Evolutionary conservation across 1,140 invertebrate species (phyloP).

Genomic region (Hestina assimilis): DNA sequence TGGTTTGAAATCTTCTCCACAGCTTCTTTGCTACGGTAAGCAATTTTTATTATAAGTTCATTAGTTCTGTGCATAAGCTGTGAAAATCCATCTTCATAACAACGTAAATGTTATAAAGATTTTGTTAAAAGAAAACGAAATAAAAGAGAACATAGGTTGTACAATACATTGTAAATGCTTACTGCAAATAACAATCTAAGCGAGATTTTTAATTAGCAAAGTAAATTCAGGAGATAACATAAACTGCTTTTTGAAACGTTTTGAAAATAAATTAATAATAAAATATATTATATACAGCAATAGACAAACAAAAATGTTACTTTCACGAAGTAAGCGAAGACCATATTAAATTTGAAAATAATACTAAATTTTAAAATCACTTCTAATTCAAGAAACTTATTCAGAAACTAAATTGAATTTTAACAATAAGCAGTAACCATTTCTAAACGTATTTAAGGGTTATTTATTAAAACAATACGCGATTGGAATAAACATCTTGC

Average conservation of each 20-base stretch:
- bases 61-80: conserved; percentile 17
- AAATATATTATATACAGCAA: too few species aligned
- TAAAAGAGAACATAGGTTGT: conserved; percentile 1
- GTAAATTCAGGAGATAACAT: too few species aligned
- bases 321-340: too few species aligned
- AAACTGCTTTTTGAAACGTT: too few species aligned
- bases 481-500: not conserved
- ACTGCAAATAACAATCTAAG: not conserved
- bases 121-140: conserved; percentile 12
- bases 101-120: conserved; percentile 10
- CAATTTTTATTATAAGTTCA: conserved; percentile 6
- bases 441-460: not conserved
- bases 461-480: not conserved
- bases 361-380: too few species aligned
- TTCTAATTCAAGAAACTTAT: too few species aligned
- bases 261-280: too few species aligned
- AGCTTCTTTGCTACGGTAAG: not conserved
- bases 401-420: too few species aligned
- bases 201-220: too few species aligned
- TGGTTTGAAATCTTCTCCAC: not conserved
- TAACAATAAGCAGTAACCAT: too few species aligned
- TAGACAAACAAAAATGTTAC: too few species aligned
- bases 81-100: conserved; percentile 9
- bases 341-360: too few species aligned
- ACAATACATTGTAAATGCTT: conserved; percentile 1